Conservation (phyloP, 2,797 vertebrate species). For the Spinus olivaceus region DNA sequence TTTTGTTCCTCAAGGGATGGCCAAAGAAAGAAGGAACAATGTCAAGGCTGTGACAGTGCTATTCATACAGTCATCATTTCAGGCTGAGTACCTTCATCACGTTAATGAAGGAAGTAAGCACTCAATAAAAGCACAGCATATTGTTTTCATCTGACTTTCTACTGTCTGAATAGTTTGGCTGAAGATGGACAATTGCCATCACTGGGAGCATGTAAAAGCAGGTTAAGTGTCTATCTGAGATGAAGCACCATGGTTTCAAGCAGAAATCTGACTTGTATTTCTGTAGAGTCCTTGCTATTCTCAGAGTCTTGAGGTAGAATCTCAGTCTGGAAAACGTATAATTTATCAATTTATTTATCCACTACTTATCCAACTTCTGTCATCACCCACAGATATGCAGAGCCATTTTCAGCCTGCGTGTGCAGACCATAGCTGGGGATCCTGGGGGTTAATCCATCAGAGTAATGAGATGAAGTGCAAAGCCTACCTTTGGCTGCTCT, state of each 20-base stretch:
- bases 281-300: background rate
- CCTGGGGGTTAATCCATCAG: background rate
- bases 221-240: background rate
- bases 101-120: conserved; percentile 55
- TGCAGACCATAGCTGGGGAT: background rate
- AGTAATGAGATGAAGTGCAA: background rate
- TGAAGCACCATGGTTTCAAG: background rate
- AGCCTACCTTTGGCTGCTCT: background rate
- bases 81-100: conserved; percentile 24
- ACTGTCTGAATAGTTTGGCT: background rate
- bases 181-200: background rate
- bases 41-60: background rate
- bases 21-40: background rate
- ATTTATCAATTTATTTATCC: background rate
- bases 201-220: background rate
- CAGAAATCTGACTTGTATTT: background rate
- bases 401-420: background rate
- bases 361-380: background rate
- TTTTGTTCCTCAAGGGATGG: background rate
- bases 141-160: conserved; percentile 31
- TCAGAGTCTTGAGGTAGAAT: background rate
- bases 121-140: background rate
- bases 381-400: background rate
- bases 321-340: background rate
- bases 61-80: background rate